Conservation (phyloP, 1,140 invertebrate genomes). For the Cydia amplana region DNA sequence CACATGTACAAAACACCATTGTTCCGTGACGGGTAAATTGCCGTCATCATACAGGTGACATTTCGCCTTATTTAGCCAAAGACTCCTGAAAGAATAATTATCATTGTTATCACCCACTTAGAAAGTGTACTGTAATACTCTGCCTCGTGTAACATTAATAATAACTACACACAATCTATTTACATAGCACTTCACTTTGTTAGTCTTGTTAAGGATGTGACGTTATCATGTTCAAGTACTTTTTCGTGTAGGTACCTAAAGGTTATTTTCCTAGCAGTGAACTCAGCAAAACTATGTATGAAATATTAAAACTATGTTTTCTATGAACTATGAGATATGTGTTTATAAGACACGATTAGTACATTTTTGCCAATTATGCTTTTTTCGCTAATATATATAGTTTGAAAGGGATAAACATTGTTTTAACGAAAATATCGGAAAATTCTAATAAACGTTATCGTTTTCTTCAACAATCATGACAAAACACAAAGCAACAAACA, state of each 20-base stretch:
- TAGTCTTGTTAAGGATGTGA: neutral
- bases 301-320: no score
- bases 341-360: no score
- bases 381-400: no score
- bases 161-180: neutral
- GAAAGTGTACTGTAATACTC: neutral
- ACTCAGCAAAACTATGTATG: no score
- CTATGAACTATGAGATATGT: no score
- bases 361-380: no score
- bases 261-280: neutral
- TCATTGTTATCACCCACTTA: neutral
- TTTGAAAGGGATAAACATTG: no score
- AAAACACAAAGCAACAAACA: no score
- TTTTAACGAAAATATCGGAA: no score
- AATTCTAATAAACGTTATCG: no score
- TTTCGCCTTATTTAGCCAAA: neutral
- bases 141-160: constrained; percentile 4
- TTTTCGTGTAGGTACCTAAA: neutral
- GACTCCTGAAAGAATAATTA: neutral
- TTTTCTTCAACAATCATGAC: no score
- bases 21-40: neutral
- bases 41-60: neutral
- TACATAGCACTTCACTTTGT: neutral
- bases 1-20: no score
- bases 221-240: neutral